phyloP scores from a whole-genome alignment of 2,888 invertebrate species.

The Drosophila pseudotalamancana region DNA sequence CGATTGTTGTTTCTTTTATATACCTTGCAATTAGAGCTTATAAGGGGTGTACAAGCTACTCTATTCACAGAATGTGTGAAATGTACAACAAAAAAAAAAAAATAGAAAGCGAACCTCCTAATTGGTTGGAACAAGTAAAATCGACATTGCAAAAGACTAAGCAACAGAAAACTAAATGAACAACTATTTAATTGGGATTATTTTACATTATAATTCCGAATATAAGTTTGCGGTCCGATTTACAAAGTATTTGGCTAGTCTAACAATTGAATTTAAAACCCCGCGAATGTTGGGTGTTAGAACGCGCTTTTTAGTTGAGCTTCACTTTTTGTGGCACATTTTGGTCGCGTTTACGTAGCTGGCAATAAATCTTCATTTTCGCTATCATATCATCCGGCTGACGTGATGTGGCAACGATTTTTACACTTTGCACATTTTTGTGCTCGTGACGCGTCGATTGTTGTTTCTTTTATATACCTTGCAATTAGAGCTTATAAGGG shows the following conservation, averaged over 20 bases:
- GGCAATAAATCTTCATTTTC: constrained; percentile 77
- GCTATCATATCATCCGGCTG: constrained; percentile 69
- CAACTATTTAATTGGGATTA: too few relatives aligned
- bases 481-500: background rate
- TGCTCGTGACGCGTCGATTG: constrained; percentile 38
- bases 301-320: constrained; percentile 57
- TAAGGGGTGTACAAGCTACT: background rate
- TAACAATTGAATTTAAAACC: background rate
- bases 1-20: constrained; percentile 28
- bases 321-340: constrained; percentile 54
- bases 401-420: constrained; percentile 73
- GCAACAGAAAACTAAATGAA: background rate
- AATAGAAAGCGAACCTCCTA: background rate
- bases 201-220: too few relatives aligned
- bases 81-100: background rate
- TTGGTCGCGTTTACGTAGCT: constrained; percentile 46
- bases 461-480: constrained; percentile 23
- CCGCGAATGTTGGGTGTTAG: constrained; percentile 31
- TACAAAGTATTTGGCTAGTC: constrained; percentile 12
- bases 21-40: constrained; percentile 7
- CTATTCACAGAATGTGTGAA: too few relatives aligned
- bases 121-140: too few relatives aligned
- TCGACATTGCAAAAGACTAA: too few relatives aligned
- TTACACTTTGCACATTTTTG: constrained; percentile 72
- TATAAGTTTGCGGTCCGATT: too few relatives aligned